phyloP scores from a whole-genome alignment of 1,140 invertebrate genomes.

The Drosophila ercepeae region DNA sequence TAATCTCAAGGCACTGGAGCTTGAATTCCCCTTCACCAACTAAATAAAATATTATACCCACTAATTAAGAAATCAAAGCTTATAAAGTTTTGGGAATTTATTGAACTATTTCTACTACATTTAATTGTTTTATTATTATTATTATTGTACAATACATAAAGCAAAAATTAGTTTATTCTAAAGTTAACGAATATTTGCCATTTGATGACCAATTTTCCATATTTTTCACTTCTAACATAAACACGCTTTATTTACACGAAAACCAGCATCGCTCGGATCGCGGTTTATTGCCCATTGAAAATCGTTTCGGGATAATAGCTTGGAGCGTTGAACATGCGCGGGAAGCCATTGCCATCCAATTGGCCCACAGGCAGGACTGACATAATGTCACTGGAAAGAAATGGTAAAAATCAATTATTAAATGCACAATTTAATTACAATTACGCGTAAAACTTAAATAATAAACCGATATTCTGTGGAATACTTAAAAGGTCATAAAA shows the following conservation, averaged over 20 bases:
- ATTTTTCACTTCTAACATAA: constrained; percentile 46
- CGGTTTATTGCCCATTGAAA: constrained; percentile 79
- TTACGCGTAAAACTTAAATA: not conserved
- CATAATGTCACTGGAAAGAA: constrained; percentile 79
- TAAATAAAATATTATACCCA: too few relatives aligned
- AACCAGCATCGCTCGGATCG: constrained; percentile 23
- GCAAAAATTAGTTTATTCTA: constrained; percentile 45
- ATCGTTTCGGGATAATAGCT: constrained; percentile 83
- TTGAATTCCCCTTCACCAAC: too few relatives aligned
- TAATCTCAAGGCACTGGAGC: too few relatives aligned
- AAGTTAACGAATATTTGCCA: constrained; percentile 56
- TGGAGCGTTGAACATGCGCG: constrained; percentile 82
- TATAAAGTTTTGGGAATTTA: constrained; percentile 27
- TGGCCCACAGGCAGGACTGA: constrained; percentile 80
- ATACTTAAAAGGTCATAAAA: not conserved
- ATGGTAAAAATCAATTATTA: constrained; percentile 11
- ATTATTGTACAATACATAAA: constrained; percentile 63
- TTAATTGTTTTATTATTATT: constrained; percentile 28
- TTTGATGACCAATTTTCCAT: constrained; percentile 63
- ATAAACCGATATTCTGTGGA: not conserved
- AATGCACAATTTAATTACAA: not conserved
- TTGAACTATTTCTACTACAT: constrained; percentile 55
- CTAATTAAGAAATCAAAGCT: constrained; percentile 1
- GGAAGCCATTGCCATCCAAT: constrained; percentile 78
- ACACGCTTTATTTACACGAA: constrained; percentile 60